These are phyloP conservation scores for Cephalotes varians DNA, from an alignment of 2,888 invertebrate species.

Conservation along the genomic window DNA sequence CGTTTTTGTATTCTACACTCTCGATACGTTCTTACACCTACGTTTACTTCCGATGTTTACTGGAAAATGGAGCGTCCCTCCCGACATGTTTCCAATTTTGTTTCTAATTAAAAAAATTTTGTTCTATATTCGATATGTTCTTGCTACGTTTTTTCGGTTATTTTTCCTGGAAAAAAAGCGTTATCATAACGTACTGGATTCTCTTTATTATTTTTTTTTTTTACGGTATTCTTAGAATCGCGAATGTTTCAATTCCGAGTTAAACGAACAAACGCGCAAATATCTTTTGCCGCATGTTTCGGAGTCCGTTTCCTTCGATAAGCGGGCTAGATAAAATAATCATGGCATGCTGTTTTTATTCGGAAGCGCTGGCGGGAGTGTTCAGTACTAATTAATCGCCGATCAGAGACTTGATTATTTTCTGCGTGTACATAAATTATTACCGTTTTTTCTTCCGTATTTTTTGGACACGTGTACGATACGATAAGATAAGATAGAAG, in stretches of 20 bases:
- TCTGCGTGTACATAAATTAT: background rate
- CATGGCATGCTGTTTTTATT: background rate
- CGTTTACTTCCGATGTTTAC: background rate
- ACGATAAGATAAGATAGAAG: constrained; percentile 43
- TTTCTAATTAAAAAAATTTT: too few species aligned
- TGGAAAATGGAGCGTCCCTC: too few species aligned
- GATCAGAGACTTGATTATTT: background rate
- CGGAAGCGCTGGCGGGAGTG: background rate
- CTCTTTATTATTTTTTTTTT: background rate
- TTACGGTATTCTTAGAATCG: background rate
- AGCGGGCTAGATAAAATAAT: background rate
- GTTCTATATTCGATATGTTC: too few species aligned
- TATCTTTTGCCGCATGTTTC: background rate
- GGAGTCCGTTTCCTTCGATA: background rate
- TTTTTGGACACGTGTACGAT: background rate
- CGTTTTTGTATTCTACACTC: background rate
- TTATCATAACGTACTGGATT: background rate
- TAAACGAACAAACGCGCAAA: background rate
- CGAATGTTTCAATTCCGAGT: background rate
- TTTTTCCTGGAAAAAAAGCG: background rate
- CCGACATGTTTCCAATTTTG: too few species aligned
- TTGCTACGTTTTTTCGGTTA: too few species aligned
- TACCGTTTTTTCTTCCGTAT: background rate
- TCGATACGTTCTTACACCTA: background rate
- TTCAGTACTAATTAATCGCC: background rate